Conservation (phyloP, 2,797 vertebrate genomes). For the Sorex maritimensis region DNA sequence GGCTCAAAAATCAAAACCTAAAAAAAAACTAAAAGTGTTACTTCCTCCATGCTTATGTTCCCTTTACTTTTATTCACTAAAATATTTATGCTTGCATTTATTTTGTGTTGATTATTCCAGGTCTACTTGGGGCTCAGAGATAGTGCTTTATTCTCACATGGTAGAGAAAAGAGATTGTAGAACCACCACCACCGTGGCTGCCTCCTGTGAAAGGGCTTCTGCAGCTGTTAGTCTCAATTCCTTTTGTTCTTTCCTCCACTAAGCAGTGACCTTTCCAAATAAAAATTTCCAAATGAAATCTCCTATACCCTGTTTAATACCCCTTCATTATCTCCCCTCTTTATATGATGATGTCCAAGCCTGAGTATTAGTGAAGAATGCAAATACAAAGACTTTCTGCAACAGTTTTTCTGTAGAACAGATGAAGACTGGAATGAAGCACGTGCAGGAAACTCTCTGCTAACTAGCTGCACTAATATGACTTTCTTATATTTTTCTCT, state of each 20-base stretch:
- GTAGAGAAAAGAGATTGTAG: neutral
- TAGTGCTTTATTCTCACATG: neutral
- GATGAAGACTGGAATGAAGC: neutral
- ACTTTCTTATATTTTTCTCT: too few relatives aligned
- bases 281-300: neutral
- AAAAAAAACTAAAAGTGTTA: neutral
- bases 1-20: too few relatives aligned
- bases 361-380: neutral
- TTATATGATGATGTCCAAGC: neutral
- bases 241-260: neutral
- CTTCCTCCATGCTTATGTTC: neutral
- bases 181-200: too few relatives aligned
- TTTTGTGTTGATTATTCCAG: neutral
- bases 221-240: neutral
- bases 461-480: too few relatives aligned
- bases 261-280: neutral
- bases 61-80: constrained; percentile 37
- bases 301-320: neutral
- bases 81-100: neutral
- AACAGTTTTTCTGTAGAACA: neutral
- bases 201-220: neutral
- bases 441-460: too few relatives aligned
- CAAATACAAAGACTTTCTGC: neutral
- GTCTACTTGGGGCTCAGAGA: neutral
- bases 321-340: neutral